phyloP scores from a whole-genome alignment of 2,888 invertebrate species.

The Pyrrhia umbra region DNA sequence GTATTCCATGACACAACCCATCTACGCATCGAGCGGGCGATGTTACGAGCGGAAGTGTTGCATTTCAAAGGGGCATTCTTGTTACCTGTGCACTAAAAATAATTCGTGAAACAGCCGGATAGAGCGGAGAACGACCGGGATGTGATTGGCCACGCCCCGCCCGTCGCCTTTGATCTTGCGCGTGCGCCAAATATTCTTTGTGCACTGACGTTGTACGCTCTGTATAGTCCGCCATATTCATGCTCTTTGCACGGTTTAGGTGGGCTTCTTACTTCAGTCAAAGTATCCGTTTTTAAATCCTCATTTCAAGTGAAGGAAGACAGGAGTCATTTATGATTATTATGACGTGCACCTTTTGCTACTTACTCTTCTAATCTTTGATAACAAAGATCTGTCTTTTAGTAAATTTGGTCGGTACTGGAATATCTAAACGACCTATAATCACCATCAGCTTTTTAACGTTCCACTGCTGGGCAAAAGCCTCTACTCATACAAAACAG shows the following conservation, averaged over 20 bases:
- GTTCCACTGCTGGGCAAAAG: too few relatives aligned
- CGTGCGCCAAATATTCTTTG: conserved; percentile 71
- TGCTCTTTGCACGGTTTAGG: conserved; percentile 22
- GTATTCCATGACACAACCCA: not conserved
- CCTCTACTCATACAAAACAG: too few relatives aligned
- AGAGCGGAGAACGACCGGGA: conserved; percentile 69
- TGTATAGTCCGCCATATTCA: conserved; percentile 38
- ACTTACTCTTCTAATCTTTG: too few relatives aligned
- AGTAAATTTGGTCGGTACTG: too few relatives aligned
- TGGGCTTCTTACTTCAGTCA: not conserved
- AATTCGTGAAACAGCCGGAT: conserved; percentile 74
- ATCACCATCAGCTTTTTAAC: too few relatives aligned
- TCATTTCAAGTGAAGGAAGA: not conserved
- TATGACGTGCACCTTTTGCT: too few relatives aligned
- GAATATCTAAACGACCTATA: too few relatives aligned
- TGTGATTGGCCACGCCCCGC: conserved; percentile 77
- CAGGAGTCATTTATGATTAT: not conserved
- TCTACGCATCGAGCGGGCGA: conserved; percentile 69
- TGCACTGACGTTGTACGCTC: conserved; percentile 54
- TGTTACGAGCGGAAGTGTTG: conserved; percentile 88
- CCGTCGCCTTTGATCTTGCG: conserved; percentile 78
- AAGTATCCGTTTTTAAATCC: not conserved
- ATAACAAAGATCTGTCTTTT: not conserved
- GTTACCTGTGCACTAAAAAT: conserved; percentile 89
- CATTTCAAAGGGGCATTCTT: conserved; percentile 89